Base-by-base conservation (phyloP, 2,113 vertebrate genomes). In the Mus spicilegus region DNA sequence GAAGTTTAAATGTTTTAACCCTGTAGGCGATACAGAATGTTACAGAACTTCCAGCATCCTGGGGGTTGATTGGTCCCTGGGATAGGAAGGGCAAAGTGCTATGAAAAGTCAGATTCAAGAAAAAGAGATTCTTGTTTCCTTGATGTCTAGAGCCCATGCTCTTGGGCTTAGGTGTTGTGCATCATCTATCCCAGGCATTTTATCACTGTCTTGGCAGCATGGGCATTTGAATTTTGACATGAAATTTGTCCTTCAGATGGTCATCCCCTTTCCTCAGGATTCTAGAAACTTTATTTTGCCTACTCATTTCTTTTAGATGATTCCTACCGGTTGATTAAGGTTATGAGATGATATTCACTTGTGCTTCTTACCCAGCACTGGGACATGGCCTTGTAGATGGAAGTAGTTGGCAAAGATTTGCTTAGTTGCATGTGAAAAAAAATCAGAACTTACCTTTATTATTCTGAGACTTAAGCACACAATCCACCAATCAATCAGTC, bases 391-490 rank as follows among this genome's bases (percentile, higher is more conserved):
- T 92, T 56, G 39, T 49, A n/a, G 22, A 49, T 6, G 24, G 72
- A 11, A 54, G 49, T 14, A 76, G 39, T 77, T 77, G 76, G 42
- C 69, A 90, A 95, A 88, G 67, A 87, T 17, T 95, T 94, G 36
- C 33, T 61, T 49, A 86, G 58, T 46, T 46, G 3, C 72, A 11
- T 58, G 67, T 65, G 33, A 84, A 94, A 56, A 42, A 49, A 81
- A 94, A 70, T 46, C 51, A 61, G 4, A 77, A 87, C 20, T 93
- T 51, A n/a, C 14, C 58, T 89, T 91, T 72, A 75, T 46, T 67
- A 67, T 92, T 54, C 11, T 19, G 24, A 91, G 30, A 56, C 11
- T n/a, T 54, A 93, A 91, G 54, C 36, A 87, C 24, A 6, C n/a
- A 89, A 51, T 61, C 24, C 22, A 30, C 70, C 33, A 77, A n/a